Base-by-base conservation (phyloP, 2,888 invertebrate genomes). In the Aporophyla lueneburgensis region DNA sequence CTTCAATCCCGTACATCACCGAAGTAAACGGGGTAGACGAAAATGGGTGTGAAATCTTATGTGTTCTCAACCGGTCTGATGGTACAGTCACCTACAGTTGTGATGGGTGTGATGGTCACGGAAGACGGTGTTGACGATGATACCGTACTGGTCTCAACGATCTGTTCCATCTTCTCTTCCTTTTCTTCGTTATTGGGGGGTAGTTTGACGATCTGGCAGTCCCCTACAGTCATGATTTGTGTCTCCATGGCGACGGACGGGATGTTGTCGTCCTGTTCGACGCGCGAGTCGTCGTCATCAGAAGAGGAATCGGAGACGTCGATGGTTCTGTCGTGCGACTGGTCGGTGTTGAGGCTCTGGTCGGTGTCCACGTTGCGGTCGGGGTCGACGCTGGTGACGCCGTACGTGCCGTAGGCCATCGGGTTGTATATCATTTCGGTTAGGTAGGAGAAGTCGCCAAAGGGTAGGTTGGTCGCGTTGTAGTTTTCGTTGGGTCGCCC, bases 381-480 rank as follows among this genome's bases (percentile, higher is more conserved):
- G 0, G 94, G 93, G 81, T 95, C 96, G 0, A 92, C 95, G 90
- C 92, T 92, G 67, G 93, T 90, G 49, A 93, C 93, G 10, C 94
- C 94, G 90, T 94, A 96, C 0, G 76, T 27, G 54, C 92, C 91
- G 90, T 93, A 96, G 0, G 95, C 94, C 16, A 95, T 87, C 5
- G 96, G 96, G 91, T 96, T 96, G 92, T 95, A 96, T 85, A 97
- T 96, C 93, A 97, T 96, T 79, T 97, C 97, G 0, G 97, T 97
- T 40, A 97, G 92, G 91, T 97, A 97, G 1, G 96, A 96, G 91
- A 97, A 97, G 87, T 97, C 97, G 86, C 97, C 97, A 92, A 96
- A 97, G 0, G 97, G 97, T 14, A 97, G 93, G 87, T 97, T 96
- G 14, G 96, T 96, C n/a, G 96, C 96, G 86, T 96, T 96, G 93